Conservation (phyloP, 2,888 invertebrate genomes). For the Hydraecia micacea region DNA sequence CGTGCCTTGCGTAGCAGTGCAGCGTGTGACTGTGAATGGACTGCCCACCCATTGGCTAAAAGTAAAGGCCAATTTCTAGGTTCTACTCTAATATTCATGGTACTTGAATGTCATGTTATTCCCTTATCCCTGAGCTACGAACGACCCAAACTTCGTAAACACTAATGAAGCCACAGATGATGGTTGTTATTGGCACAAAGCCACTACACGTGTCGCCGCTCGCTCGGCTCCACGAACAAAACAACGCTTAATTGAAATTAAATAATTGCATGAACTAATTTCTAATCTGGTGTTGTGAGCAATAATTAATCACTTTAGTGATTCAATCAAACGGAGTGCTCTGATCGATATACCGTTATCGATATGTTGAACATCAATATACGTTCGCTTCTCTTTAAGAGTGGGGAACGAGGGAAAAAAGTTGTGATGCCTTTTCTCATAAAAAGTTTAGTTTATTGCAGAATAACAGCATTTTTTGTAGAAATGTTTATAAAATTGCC, state of each 20-base stretch:
- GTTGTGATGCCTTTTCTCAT: not conserved
- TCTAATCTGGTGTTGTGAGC: conserved; percentile 37
- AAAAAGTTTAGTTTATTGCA: conserved; percentile 4
- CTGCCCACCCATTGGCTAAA: not conserved
- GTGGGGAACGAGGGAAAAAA: not conserved
- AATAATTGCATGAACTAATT: conserved; percentile 49
- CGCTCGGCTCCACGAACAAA: conserved; percentile 22
- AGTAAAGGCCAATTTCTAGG: not conserved
- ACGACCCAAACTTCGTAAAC: not conserved
- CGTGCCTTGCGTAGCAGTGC: conserved; percentile 3
- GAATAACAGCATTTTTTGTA: not conserved
- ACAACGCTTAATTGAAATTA: conserved; percentile 46
- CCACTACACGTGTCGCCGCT: conserved; percentile 23
- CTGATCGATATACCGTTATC: conserved; percentile 44
- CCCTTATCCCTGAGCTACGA: no score
- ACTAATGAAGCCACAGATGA: conserved; percentile 8
- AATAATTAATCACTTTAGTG: conserved; percentile 63
- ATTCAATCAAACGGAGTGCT: conserved; percentile 63
- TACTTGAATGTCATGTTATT: not conserved
- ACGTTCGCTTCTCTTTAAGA: conserved; percentile 12
- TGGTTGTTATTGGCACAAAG: conserved; percentile 29
- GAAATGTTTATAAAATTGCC: not conserved
- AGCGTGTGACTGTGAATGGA: not conserved
- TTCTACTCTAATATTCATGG: not conserved
- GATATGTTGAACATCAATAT: conserved; percentile 37